Percentiles rank a stretch among this genome's conserved stretches.
Evolutionary conservation across 2,797 vertebrate species (phyloP).

Genomic region (Characodon lateralis): DNA sequence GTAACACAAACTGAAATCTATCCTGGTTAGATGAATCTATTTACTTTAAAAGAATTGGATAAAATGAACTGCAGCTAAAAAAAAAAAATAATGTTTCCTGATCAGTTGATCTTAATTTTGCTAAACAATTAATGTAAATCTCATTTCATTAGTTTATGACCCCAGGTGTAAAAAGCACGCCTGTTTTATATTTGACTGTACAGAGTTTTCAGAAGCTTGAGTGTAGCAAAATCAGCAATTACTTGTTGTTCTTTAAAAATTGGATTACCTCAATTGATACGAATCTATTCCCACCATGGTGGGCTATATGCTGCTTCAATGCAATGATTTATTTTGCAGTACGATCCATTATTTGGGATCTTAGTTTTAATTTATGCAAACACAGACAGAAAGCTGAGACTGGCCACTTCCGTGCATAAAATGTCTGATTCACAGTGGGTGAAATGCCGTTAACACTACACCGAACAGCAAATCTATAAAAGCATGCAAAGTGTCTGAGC

Average conservation of each 20-base stretch:
- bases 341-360: neutral
- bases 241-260: neutral
- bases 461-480: constrained; percentile 21
- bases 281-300: neutral
- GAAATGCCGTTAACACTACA: constrained; percentile 4
- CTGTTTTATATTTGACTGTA: too few relatives aligned
- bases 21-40: too few relatives aligned
- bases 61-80: too few relatives aligned
- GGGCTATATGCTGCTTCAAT: neutral
- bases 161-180: too few relatives aligned
- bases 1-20: too few relatives aligned
- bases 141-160: too few relatives aligned
- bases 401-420: neutral
- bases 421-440: neutral
- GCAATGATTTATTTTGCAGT: neutral
- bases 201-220: neutral
- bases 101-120: too few relatives aligned
- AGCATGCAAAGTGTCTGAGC: constrained; percentile 18
- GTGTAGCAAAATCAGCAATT: neutral
- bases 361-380: constrained; percentile 6
- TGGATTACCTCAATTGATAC: too few relatives aligned
- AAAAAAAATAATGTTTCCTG: too few relatives aligned
- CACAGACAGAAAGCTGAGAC: constrained; percentile 17
- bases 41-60: too few relatives aligned
- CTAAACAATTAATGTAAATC: too few relatives aligned